Base-by-base conservation (phyloP, 2,113 vertebrate species). In the Galemys pyrenaicus region DNA sequence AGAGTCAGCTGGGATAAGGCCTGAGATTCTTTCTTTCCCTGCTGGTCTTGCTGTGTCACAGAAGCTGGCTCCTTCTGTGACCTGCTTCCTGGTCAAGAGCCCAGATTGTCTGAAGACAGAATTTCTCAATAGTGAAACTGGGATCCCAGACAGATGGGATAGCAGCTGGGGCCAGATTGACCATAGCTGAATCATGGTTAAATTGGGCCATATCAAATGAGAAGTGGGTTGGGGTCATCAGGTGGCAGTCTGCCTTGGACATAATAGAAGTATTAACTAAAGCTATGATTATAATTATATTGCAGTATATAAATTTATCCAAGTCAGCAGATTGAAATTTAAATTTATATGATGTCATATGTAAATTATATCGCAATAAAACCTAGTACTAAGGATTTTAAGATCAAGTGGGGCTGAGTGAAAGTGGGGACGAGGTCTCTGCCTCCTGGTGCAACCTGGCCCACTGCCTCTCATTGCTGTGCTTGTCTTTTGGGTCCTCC, bases 31-130 rank as follows among this genome's bases (percentile, higher is more conserved):
- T 10, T n/a, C 44, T 35, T 83, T 8, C 68, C 28, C 74, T 41
- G 15, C 7, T 39, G 16, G 16, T 39, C 32, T 84, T 15, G 46
- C 20, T 77, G 5, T 93, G 73, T 75, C 82, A 68, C 90, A 15
- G 91, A 41, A 93, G 97, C 97, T 75, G 97, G 97, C 0, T 11
- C 97, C 97, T 0, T n/a, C n/a, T 94, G 96, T 71, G 97, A 98
- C 70, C 62, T 98, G 95, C 46, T 13, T 56, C 16, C 11, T n/a
- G 30, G 51, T n/a, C 6, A 54, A 54, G 64, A 1, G 35, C 11
- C 58, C 39, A 51, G 22, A 67, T 64, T 91, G 46, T 64, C 32
- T 24, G 30, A 56, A 51, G 39, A 37, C n/a, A 49, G 32, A 1
- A 54, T 54, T 5, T 54, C 51, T 49, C 1, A 37, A n/a, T 3